Conservation (phyloP, 2,888 invertebrate genomes). For the Gastrophysa polygoni region DNA sequence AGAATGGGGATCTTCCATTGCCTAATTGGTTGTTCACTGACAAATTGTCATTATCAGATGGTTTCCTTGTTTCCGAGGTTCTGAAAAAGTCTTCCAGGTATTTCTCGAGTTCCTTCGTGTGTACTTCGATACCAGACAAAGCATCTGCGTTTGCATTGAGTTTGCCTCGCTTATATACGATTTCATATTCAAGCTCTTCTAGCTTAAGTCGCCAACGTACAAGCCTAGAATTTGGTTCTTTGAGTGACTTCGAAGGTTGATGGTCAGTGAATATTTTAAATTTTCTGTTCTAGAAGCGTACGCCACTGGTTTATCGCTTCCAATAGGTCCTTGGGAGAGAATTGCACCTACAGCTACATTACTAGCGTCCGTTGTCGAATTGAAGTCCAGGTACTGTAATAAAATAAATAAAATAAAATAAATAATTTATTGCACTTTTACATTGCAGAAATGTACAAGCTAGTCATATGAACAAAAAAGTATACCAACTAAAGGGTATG, state of each 20-base stretch:
- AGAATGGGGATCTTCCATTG: background rate
- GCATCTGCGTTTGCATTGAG: background rate
- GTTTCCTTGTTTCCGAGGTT: background rate
- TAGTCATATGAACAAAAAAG: no score
- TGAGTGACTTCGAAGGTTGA: slow-evolving; percentile 45
- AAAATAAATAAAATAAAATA: no score
- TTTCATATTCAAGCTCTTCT: slow-evolving; percentile 45
- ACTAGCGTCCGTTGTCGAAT: slow-evolving; percentile 46
- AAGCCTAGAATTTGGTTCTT: slow-evolving; percentile 44
- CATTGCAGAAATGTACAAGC: no score
- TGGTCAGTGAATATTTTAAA: slow-evolving; percentile 49
- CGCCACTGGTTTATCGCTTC: slow-evolving; percentile 46
- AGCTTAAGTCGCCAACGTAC: slow-evolving; percentile 47
- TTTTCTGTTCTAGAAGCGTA: slow-evolving; percentile 44
- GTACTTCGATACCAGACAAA: background rate
- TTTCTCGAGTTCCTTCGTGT: background rate
- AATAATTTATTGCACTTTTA: no score
- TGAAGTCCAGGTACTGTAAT: slow-evolving; percentile 44
- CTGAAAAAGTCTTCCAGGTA: background rate
- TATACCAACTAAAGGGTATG: no score
- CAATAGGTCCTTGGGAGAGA: slow-evolving; percentile 44
- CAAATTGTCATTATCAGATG: background rate
- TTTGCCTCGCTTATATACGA: background rate
- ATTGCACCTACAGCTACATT: slow-evolving; percentile 44
- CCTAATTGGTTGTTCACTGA: background rate